Conservation (phyloP, 2,888 invertebrate genomes). For the Epinotia nisella region DNA sequence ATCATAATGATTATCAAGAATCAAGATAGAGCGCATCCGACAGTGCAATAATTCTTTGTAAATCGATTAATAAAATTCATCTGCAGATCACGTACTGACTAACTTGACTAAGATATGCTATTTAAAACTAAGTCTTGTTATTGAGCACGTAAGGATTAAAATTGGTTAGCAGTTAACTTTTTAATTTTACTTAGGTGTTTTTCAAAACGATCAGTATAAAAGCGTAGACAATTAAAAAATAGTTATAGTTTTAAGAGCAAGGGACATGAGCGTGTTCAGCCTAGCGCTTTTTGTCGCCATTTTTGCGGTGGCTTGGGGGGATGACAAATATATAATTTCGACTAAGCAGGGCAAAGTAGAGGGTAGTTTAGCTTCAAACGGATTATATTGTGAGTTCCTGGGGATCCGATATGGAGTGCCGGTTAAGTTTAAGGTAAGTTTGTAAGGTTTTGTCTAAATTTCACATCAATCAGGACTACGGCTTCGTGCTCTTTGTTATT, state of each 20-base stretch:
- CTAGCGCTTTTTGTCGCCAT: slow-evolving; percentile 54
- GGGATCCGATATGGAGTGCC: slow-evolving; percentile 73
- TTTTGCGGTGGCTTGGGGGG: slow-evolving; percentile 52
- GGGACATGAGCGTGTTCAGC: slow-evolving; percentile 45
- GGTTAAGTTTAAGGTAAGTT: slow-evolving; percentile 66
- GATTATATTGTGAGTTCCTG: slow-evolving; percentile 71
- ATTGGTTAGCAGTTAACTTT: background rate
- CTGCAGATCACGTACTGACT: slow-evolving; percentile 16
- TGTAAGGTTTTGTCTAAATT: background rate
- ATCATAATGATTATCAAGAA: slow-evolving; percentile 26
- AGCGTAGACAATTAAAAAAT: slow-evolving; percentile 9
- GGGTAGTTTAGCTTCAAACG: slow-evolving; percentile 66
- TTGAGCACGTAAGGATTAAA: background rate
- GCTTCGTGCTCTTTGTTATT: background rate
- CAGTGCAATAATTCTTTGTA: slow-evolving; percentile 29
- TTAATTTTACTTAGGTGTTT: slow-evolving; percentile 9
- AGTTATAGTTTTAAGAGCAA: slow-evolving; percentile 35
- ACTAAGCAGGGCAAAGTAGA: slow-evolving; percentile 74
- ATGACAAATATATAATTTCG: slow-evolving; percentile 62
- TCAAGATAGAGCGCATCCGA: slow-evolving; percentile 25
- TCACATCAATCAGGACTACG: too few species aligned
- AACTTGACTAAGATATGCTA: background rate
- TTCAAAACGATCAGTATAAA: slow-evolving; percentile 31
- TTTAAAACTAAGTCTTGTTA: background rate
- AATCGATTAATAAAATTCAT: slow-evolving; percentile 24